Evolutionary conservation across 2,113 vertebrate species (phyloP), one percentile per base, ranked within the genome.

Genomic region (Anguilla japonica): DNA sequence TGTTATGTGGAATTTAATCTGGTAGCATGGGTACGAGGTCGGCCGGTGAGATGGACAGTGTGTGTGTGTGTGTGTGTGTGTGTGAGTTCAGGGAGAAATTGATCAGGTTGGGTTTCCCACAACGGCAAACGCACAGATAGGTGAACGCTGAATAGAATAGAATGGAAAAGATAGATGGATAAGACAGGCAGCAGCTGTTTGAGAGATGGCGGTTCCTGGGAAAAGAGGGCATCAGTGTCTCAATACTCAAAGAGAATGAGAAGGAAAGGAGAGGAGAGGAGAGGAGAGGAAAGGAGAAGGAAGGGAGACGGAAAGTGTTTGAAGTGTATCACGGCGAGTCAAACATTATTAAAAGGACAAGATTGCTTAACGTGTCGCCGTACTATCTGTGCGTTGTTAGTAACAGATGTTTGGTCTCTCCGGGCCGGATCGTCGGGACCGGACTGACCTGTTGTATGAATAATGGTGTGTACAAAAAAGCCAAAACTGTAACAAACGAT

Each of bases 391-490:
- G 95, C 96, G 93, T 95, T 93, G 97, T 98, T 96, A 96, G 95
- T 95, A 97, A 95, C 98, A 99, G 98, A 99, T 99, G 98, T 97
- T 97, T 96, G 96, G 95, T 96, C 95, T 98, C 97, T 95, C 94
- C 90, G 89, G 95, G 95, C 95, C 94, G 95, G 94, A 94, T 97
- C 95, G 95, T 95, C 94, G 96, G 97, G 98, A 98, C 98, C 98
- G 97, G 93, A 95, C 95, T 97, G 98, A 98, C 98, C 98, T 94
- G 95, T 92, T 91, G 93, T 94, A 95, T 93, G 95, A 95, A 96
- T 95, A 94, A 95, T 93, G 95, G 92, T 91, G 95, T 95, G 93
- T 91, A 89, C 88, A 94, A 92, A 94, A 92, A 85, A 91, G 86
- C 91, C 86, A 41, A 90, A 91, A 93, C 94, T 91, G 93, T 95